Evolutionary conservation across 2,888 invertebrate species (phyloP), one percentile per base, ranked within the genome.

Genomic region (Amphimallon solstitiale): DNA sequence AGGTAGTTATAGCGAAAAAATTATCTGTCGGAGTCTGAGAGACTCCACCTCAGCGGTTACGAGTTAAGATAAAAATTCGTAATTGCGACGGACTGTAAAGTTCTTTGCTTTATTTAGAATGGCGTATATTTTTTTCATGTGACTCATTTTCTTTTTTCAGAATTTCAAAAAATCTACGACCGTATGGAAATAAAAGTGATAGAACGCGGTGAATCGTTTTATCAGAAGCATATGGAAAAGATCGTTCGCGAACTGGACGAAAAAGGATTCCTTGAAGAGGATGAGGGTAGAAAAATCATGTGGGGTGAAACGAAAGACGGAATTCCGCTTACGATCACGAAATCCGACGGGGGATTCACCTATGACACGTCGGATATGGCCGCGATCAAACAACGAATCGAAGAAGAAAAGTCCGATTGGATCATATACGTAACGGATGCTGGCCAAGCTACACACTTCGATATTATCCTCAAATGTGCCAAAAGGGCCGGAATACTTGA

Each of bases 331-430:
- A 99, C 97, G 0, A 86, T 99, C 19, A 90, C 98, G 0, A 99
- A 99, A 83, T 94, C 97, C 1, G 99, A 98, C 82, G 99, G 99
- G 34, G 97, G 97, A 12, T 93, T 89, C 75, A 99, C 99, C 0
- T 99, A 99, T 80, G 99, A 99, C 79, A 98, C 99, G 0, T 98
- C 98, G 0, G 99, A 99, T 79, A 86, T 99, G 88, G 96, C 99
- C 1, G 90, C 95, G 2, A 88, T 99, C 14, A 92, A 90, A 75
- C 92, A 97, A 61, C 87, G 95, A 54, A 81, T 94, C 1, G 84
- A 90, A 63, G 93, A 94, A 77, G 97, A 98, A 80, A 92, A 92
- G 68, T 93, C 87, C 1, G 92, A 95, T 68, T 93, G 98, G 90
- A 82, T 97, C 40, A 89, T 97, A 72, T 97, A 97, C 84, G 95